phyloP scores from a whole-genome alignment of 2,797 vertebrate genomes.

The Sebastes nivosus region DNA sequence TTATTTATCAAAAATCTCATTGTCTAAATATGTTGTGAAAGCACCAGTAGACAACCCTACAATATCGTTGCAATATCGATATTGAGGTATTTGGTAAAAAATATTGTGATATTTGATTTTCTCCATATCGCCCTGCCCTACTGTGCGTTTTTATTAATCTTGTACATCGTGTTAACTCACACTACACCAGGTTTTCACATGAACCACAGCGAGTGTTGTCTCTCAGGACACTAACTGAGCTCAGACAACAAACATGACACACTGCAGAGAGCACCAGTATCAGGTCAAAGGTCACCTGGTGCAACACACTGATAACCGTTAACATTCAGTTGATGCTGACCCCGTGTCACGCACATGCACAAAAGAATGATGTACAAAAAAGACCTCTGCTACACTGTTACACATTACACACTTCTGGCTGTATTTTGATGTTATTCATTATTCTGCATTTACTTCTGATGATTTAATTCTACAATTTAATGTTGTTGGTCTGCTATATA shows the following conservation, averaged over 20 bases:
- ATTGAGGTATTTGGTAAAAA: too few species aligned
- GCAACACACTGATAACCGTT: neutral
- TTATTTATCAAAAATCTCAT: too few species aligned
- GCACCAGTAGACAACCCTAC: too few species aligned
- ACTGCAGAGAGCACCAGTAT: neutral
- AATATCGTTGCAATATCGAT: too few species aligned
- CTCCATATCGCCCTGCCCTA: too few species aligned
- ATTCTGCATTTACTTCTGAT: neutral
- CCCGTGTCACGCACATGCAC: neutral
- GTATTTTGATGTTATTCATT: neutral
- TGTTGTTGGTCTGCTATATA: too few species aligned
- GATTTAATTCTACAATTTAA: neutral
- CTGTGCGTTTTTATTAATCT: neutral
- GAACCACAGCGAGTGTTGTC: neutral
- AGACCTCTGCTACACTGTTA: neutral
- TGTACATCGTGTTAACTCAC: neutral
- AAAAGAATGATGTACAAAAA: neutral
- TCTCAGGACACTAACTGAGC: neutral
- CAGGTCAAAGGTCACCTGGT: slow-evolving; percentile 15
- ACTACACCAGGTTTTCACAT: neutral
- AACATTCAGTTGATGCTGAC: neutral
- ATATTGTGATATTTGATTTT: too few species aligned
- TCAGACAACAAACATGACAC: neutral
- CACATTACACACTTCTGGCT: neutral
- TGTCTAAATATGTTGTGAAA: too few species aligned